Evolutionary conservation across 2,113 vertebrate species (phyloP), one percentile per base, ranked within the genome.

Genomic region (Rhinogobius similis): DNA sequence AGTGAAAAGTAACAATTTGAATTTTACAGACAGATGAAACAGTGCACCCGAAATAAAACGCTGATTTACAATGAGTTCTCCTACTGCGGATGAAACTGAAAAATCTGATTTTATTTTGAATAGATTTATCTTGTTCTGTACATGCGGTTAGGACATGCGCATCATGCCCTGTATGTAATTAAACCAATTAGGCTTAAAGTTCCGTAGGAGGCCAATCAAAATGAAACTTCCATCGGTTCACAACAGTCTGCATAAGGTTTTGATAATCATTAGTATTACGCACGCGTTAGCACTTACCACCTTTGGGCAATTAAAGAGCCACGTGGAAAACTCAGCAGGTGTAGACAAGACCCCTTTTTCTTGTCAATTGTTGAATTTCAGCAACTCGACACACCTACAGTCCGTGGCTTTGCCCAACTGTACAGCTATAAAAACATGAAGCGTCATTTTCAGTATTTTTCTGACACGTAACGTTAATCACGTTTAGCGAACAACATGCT

Each of bases 1-100:
- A 63, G 20, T 24, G 23, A 63, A 63, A 39, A 41, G 23, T 43
- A 41, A 13, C 12, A 63, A 24, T 39, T 63, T 43, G 13, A 41
- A 43, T 63, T 63, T 63, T 63, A 7, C 62, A 63, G n/a, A 38
- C 21, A 39, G 38, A 41, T 63, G 41, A 38, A 62, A 23, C 59
- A 43, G 38, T 2, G 36, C 36, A 13, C 21, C 29, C 29, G 38
- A 61, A 38, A 61, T 18, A 59, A 59, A 61, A 38, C 10, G 20
- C 27, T 21, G 29, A 24, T 63, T 63, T 43, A 4, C 6, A 71
- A 62, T 29, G 26, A 27, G 26, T 9, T 43, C 1, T 26, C 5
- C 10, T 39, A 13, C 13, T 41, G 20, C 20, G 1, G 39, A 4
- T 24, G 44, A 23, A 50, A 50, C 24, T 16, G 36, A 12, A 24